Evolutionary conservation across 1,140 invertebrate genomes (phyloP).

Genomic region (Caenorhabditis inopinata): DNA sequence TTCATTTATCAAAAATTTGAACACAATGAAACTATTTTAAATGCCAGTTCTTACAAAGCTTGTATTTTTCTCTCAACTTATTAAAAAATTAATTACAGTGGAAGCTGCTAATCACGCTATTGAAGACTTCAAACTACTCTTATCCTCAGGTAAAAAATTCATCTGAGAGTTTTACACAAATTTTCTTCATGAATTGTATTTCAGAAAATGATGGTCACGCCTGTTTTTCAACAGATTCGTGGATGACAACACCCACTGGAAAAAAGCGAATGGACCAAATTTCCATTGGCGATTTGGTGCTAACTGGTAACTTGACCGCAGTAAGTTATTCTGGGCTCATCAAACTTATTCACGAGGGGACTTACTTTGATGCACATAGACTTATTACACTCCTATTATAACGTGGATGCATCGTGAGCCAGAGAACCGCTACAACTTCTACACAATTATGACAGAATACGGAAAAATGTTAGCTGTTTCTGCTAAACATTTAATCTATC

Average conservation of each 20-base stretch:
- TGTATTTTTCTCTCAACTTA: no score
- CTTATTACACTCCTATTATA: slow-evolving; percentile 15
- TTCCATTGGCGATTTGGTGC: slow-evolving; percentile 1
- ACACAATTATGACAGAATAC: slow-evolving; percentile 5
- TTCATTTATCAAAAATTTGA: no score
- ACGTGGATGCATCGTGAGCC: slow-evolving; percentile 24
- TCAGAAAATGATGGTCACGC: background rate
- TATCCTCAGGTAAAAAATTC: no score
- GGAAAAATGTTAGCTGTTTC: slow-evolving; percentile 18
- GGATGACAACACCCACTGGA: slow-evolving; percentile 30
- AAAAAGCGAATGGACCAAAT: slow-evolving; percentile 36
- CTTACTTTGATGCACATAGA: background rate
- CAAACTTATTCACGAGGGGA: background rate
- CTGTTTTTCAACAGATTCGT: slow-evolving; percentile 27
- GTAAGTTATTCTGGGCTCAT: background rate
- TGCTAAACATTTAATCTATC: slow-evolving; percentile 1
- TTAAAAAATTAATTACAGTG: no score
- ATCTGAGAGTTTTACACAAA: no score
- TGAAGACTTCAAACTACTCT: no score
- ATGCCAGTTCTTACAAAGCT: no score
- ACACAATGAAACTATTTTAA: no score
- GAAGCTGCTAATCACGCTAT: no score
- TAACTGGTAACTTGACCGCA: slow-evolving; percentile 6
- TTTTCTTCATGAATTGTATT: no score
- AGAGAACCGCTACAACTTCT: background rate